Evolutionary conservation across 2,113 vertebrate species (phyloP).

Genomic region (western clawed frog (Xenopus tropicalis)): DNA sequence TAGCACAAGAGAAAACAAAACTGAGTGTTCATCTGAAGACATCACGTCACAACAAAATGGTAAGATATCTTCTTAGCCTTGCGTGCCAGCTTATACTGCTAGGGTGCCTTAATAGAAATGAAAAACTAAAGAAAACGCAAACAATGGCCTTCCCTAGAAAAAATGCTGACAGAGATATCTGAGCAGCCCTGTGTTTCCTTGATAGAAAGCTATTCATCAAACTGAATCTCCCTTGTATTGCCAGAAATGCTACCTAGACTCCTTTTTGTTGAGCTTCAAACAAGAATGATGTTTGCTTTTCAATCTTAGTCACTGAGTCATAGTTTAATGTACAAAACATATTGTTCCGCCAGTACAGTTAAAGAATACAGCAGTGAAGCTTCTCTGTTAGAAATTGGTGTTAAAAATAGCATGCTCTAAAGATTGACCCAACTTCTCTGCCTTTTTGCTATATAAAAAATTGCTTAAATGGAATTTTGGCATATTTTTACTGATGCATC

Average conservation of each 20-base stretch:
- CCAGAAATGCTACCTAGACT: slow-evolving; percentile 43
- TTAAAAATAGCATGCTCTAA: too few relatives aligned
- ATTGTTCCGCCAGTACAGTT: neutral
- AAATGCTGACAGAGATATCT: slow-evolving; percentile 26
- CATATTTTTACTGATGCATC: too few relatives aligned
- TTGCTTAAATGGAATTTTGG: too few relatives aligned
- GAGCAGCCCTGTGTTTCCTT: neutral
- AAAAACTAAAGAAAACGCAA: slow-evolving; percentile 3
- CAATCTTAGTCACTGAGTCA: slow-evolving; percentile 34
- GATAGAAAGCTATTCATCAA: slow-evolving; percentile 45
- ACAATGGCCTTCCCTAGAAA: slow-evolving; percentile 24
- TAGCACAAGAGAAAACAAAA: slow-evolving; percentile 38
- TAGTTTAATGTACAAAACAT: slow-evolving; percentile 40
- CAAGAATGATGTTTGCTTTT: slow-evolving; percentile 32
- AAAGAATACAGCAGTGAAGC: neutral
- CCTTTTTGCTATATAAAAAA: too few relatives aligned
- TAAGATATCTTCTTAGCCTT: slow-evolving; percentile 57
- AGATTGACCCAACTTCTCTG: too few relatives aligned
- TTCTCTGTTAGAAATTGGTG: neutral
- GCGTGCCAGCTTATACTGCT: slow-evolving; percentile 33
- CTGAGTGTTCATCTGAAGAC: slow-evolving; percentile 59
- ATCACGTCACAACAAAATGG: slow-evolving; percentile 71
- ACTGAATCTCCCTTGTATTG: slow-evolving; percentile 40
- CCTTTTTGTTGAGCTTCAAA: slow-evolving; percentile 19
- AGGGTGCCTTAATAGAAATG: slow-evolving; percentile 24